phyloP scores from a whole-genome alignment of 2,113 vertebrate genomes.

The Sigmodon hispidus region DNA sequence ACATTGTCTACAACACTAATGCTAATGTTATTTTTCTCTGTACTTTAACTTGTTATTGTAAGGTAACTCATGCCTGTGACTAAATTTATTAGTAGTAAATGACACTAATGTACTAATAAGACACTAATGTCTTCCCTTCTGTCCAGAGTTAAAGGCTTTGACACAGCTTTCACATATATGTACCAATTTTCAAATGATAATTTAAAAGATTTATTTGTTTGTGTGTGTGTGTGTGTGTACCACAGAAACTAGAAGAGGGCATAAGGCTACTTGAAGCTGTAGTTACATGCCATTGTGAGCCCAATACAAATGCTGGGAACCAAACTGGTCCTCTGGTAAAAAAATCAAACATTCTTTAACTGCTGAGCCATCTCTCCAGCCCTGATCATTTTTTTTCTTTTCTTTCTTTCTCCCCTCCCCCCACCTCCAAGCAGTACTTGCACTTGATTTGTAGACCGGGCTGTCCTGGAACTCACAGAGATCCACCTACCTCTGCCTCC shows the following conservation, averaged over 20 bases:
- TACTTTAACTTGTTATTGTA: not conserved
- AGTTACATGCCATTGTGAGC: not conserved
- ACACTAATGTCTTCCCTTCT: conserved; percentile 16
- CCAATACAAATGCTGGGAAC: not conserved
- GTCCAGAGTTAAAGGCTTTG: not conserved
- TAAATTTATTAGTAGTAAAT: not conserved
- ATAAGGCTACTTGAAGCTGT: not conserved
- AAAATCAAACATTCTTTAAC: not conserved
- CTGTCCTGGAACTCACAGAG: not conserved
- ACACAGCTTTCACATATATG: not conserved
- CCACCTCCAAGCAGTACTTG: not conserved
- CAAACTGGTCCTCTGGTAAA: not conserved
- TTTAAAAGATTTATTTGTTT: not conserved
- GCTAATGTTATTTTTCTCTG: not conserved
- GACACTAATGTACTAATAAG: not conserved
- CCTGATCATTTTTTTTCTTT: not conserved
- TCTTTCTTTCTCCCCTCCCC: too few species aligned
- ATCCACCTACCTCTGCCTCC: not conserved
- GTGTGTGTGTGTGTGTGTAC: not conserved
- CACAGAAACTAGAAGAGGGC: not conserved
- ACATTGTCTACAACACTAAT: not conserved
- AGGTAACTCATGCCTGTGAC: not conserved
- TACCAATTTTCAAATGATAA: not conserved
- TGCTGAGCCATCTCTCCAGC: not conserved
- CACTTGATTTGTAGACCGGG: not conserved